Base-by-base conservation (phyloP, 2,797 vertebrate genomes). In the Pelodytes ibericus region DNA sequence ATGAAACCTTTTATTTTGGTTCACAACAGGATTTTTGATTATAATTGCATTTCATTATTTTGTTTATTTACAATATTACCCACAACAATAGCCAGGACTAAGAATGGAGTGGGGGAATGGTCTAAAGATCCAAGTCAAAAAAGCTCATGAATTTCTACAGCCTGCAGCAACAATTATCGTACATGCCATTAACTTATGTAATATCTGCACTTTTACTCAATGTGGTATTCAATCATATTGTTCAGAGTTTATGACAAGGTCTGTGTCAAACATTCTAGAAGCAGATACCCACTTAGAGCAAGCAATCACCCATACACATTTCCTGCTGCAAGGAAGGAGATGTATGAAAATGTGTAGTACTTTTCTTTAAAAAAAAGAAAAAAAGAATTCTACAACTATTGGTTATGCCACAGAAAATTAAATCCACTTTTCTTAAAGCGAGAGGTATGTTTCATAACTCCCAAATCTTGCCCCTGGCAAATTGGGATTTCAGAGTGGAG, bases 221-320 rank as follows among this genome's bases (percentile, higher is more conserved):
- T 60, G 29, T 59, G 15, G 63, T 49, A 59, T 67, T 67, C 53
- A 67, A 60, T 67, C 63, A 74, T 59, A 66, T 44, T 60, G 56
- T 36, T 59, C 72, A 60, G 24, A 30, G 8, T 33, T 74, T 74
- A 49, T 74, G 63, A 67, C 63, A 67, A 74, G 29, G 56, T 67
- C 36, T 60, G 36, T 18, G 59, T 59, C 47, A 53, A 11, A 59
- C 29, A 59, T 59, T 74, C 33, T 58, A 27, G 56, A 67, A 66
- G 2, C 25, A 74, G 26, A 66, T 58, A 47, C 57, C 51, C 59
- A 49, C 51, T 75, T 75, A 26, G 26, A 49, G 7, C n/a, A 74
- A 58, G 53, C 7, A 16, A 49, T 67, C 63, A 68, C 49, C 72
- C 63, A 75, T 67, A 31, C 30, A 75, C 25, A 59, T 58, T 49